Evolutionary conservation across 1,140 invertebrate genomes (phyloP).

Genomic region (Pseudomyrmex gracilis): DNA sequence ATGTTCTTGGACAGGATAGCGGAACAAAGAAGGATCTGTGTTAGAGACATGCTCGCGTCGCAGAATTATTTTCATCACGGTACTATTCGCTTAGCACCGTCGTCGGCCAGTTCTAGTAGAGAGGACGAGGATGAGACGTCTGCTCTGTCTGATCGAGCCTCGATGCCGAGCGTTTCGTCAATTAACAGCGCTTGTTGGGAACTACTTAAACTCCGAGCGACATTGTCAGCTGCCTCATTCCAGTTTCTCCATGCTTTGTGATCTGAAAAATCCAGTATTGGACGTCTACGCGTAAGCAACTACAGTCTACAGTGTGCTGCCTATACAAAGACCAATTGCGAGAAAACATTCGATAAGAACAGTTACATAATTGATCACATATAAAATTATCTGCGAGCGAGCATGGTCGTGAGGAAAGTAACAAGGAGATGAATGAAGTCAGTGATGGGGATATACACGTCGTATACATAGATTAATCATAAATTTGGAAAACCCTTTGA

Average conservation of each 20-base stretch:
- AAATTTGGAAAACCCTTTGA: constrained; percentile 37
- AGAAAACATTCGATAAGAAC: too few species aligned
- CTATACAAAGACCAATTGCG: too few species aligned
- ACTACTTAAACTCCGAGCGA: constrained; percentile 56
- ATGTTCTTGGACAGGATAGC: too few species aligned
- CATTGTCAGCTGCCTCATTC: constrained; percentile 61
- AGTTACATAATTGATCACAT: too few species aligned
- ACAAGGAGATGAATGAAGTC: constrained; percentile 15
- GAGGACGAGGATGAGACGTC: background rate
- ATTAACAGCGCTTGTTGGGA: constrained; percentile 35
- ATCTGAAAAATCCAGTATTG: constrained; percentile 70
- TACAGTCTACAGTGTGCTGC: background rate
- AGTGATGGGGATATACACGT: constrained; percentile 22
- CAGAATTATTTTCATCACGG: constrained; percentile 57
- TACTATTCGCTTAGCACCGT: constrained; percentile 69
- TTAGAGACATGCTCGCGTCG: constrained; percentile 58
- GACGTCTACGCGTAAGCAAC: constrained; percentile 35
- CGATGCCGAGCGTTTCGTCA: constrained; percentile 21
- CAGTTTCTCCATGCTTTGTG: constrained; percentile 61
- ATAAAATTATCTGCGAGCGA: constrained; percentile 70
- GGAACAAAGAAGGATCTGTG: too few species aligned
- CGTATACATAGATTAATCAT: constrained; percentile 10
- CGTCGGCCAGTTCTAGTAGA: constrained; percentile 68
- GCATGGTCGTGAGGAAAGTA: constrained; percentile 23
- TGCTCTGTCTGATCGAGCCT: background rate